Evolutionary conservation across 2,113 vertebrate species (phyloP).

Genomic region (Phalacrocorax brasilianus): DNA sequence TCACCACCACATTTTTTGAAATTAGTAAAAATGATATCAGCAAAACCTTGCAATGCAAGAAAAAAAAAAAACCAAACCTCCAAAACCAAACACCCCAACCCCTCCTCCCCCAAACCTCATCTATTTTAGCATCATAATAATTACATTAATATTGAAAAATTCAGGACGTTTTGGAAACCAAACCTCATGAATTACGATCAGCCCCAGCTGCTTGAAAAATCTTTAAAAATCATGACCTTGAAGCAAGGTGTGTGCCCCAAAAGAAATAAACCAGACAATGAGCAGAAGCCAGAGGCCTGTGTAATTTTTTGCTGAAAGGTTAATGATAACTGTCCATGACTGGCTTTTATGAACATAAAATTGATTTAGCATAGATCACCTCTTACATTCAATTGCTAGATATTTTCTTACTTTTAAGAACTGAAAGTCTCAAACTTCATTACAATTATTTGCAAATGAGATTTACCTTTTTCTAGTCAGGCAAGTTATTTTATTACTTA

Average conservation of each 20-base stretch:
- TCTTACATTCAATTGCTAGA: not conserved
- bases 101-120: not conserved
- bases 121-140: not conserved
- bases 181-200: not conserved
- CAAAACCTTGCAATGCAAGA: not conserved
- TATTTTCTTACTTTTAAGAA: not conserved
- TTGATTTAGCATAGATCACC: not conserved
- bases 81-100: not conserved
- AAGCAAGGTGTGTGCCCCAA: not conserved
- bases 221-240: not conserved
- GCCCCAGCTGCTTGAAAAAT: not conserved
- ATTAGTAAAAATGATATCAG: not conserved
- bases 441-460: not conserved
- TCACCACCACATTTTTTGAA: not conserved
- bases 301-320: not conserved
- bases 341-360: not conserved
- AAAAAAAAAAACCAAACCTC: rapidly evolving
- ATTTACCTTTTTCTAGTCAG: not conserved
- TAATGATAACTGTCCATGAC: not conserved
- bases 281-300: not conserved
- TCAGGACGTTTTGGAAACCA: not conserved
- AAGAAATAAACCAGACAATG: not conserved
- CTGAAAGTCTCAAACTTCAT: not conserved
- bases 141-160: not conserved
- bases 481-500: not conserved